Evolutionary conservation across 2,888 invertebrate genomes (phyloP), one percentile per base, ranked within the genome.

Genomic region (Julus scandinavius): DNA sequence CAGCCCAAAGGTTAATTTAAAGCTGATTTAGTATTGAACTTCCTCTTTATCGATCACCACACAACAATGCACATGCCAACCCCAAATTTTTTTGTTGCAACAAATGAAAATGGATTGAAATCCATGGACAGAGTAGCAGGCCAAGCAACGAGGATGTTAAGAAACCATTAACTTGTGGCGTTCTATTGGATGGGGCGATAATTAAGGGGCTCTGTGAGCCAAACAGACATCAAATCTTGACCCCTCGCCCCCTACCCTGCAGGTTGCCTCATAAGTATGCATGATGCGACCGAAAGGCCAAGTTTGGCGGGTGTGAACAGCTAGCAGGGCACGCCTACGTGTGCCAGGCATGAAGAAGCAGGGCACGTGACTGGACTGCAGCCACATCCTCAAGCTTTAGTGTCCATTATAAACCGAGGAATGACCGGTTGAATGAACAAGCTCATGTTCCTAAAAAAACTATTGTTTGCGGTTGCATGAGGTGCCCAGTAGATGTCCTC

Each of bases 191-290:
- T 72, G 72, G 9, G 72, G 72, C 72, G n/a, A 72, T 72, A 72
- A 72, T 72, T 72, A 72, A 72, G 5, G 72, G 72, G 72, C 72
- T 72, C n/a, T 72, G 72, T 72, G 72, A 72, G 72, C 72, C 72
- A 72, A 72, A 72, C 20, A 20, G 72, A 72, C 72, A 72, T 72
- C 72, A 20, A 72, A 20, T 17, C 72, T 72, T 72, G 72, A 72
- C 72, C 72, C 72, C 72, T 72, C 20, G 72, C n/a, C 72, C 20
- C 72, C 72, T 29, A 20, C 72, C 20, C 72, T 72, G 72, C 72
- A 72, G 72, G 20, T 72, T 72, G 11, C 72, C 72, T 72, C 72
- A 72, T 72, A 72, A 20, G 72, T 72, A 72, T 72, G 72, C 72
- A 72, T n/a, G 72, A 72, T 72, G 72, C 72, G 72, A 72, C 72